Percentiles rank a stretch among this genome's conserved stretches.
phyloP scores from a whole-genome alignment of 92 coral and sea anemone species.

The Zoanthus gigantus region DNA sequence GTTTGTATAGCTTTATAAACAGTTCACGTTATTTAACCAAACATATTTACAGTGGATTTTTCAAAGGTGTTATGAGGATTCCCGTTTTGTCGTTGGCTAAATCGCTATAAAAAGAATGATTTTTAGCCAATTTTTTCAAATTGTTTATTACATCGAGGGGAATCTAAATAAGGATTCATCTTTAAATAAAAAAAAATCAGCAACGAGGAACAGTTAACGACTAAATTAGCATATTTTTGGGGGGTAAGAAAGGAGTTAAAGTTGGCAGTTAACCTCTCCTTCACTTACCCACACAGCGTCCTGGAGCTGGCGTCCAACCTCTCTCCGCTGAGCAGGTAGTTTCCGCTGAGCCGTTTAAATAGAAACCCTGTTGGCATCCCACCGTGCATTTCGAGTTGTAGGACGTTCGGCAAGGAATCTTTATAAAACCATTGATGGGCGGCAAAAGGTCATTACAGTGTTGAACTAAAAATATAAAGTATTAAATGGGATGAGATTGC shows the following conservation, averaged over 20 bases:
- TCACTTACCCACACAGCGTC: constrained; percentile 66
- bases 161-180: neutral
- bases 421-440: constrained; percentile 75
- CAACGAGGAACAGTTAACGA: neutral
- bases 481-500: neutral
- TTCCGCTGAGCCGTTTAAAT: constrained; percentile 53
- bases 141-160: neutral
- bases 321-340: constrained; percentile 62
- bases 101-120: neutral
- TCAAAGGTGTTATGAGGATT: too few relatives aligned
- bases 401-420: constrained; percentile 72
- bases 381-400: constrained; percentile 69
- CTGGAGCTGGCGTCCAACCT: constrained; percentile 65
- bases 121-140: neutral
- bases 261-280: neutral
- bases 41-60: too few relatives aligned
- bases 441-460: constrained; percentile 62
- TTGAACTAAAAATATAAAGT: constrained; percentile 34
- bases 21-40: too few relatives aligned
- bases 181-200: neutral
- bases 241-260: too few relatives aligned
- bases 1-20: too few relatives aligned
- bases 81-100: too few relatives aligned
- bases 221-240: neutral
- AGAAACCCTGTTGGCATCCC: constrained; percentile 68